Evolutionary conservation across 2,888 invertebrate species (phyloP).

Genomic region (Zygothrica quintamaculata): DNA sequence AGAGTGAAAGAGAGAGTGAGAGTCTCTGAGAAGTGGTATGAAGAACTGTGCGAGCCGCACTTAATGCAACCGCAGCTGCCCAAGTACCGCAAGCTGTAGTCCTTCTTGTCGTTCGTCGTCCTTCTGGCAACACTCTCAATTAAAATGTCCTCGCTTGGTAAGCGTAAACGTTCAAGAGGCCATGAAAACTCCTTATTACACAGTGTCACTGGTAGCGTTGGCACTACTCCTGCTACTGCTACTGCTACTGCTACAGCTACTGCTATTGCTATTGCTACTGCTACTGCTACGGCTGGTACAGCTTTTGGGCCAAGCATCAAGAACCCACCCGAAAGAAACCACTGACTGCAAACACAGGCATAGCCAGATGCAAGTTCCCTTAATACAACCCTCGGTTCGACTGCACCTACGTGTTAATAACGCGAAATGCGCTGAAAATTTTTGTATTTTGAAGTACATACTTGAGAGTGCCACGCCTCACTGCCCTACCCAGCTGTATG

Average conservation of each 20-base stretch:
- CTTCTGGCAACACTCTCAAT: slow-evolving; percentile 79
- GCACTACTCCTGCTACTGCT: slow-evolving; percentile 14
- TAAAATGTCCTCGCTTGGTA: slow-evolving; percentile 81
- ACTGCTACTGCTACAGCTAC: no score
- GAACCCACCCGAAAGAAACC: slow-evolving; percentile 31
- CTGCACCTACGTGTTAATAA: slow-evolving; percentile 78
- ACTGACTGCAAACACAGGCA: slow-evolving; percentile 16
- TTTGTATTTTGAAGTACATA: slow-evolving; percentile 74
- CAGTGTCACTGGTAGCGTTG: slow-evolving; percentile 60
- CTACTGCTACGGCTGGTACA: no score
- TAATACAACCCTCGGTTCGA: slow-evolving; percentile 35
- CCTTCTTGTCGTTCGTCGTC: slow-evolving; percentile 52
- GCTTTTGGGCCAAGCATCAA: slow-evolving; percentile 20
- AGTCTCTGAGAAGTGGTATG: not conserved
- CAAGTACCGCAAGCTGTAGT: slow-evolving; percentile 72
- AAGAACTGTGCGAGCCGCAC: slow-evolving; percentile 61
- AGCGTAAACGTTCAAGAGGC: slow-evolving; percentile 80
- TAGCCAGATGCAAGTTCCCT: slow-evolving; percentile 33
- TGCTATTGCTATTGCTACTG: no score
- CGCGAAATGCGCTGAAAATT: slow-evolving; percentile 78
- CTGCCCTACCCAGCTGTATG: slow-evolving; percentile 40
- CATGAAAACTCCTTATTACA: slow-evolving; percentile 81
- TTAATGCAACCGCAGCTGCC: slow-evolving; percentile 74
- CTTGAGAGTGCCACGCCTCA: slow-evolving; percentile 70
- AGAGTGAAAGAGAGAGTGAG: slow-evolving; percentile 11